phyloP scores from a whole-genome alignment of 2,797 vertebrate genomes.

The Eulemur rubriventer region DNA sequence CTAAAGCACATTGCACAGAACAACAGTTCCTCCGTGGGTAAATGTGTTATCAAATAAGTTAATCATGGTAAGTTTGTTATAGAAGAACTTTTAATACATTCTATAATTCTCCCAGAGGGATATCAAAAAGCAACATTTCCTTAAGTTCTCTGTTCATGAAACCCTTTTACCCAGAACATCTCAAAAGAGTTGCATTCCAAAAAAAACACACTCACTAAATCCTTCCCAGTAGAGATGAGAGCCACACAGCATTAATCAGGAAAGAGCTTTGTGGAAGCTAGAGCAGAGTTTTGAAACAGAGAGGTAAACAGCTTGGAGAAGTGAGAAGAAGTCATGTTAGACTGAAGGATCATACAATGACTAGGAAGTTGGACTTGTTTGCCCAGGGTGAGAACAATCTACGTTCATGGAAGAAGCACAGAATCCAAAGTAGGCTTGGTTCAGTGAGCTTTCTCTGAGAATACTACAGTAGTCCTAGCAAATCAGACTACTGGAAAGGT shows the following conservation, averaged over 20 bases:
- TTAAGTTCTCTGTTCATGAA: conserved; percentile 30
- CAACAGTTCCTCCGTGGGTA: background rate
- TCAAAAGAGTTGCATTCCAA: background rate
- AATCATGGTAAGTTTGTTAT: conserved; percentile 33
- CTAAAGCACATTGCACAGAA: background rate
- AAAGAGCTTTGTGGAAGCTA: background rate
- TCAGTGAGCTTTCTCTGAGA: background rate
- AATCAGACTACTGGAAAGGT: conserved; percentile 6
- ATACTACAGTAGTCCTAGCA: background rate
- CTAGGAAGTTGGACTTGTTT: background rate
- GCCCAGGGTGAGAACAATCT: background rate
- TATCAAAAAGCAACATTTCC: background rate
- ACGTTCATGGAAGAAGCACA: background rate
- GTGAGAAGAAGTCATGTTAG: background rate
- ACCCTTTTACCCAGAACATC: conserved; percentile 7
- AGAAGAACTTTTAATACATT: background rate
- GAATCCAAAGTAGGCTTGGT: background rate
- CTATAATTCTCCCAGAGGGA: background rate
- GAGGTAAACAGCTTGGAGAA: background rate
- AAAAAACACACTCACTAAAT: background rate
- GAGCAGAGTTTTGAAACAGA: background rate
- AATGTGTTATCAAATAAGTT: conserved; percentile 37
- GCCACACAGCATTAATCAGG: background rate
- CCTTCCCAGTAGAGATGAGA: background rate
- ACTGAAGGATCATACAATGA: background rate